These are phyloP conservation scores for Coleophora flavipennella DNA, from an alignment of 2,888 invertebrate genomes.

Conservation along the genomic window DNA sequence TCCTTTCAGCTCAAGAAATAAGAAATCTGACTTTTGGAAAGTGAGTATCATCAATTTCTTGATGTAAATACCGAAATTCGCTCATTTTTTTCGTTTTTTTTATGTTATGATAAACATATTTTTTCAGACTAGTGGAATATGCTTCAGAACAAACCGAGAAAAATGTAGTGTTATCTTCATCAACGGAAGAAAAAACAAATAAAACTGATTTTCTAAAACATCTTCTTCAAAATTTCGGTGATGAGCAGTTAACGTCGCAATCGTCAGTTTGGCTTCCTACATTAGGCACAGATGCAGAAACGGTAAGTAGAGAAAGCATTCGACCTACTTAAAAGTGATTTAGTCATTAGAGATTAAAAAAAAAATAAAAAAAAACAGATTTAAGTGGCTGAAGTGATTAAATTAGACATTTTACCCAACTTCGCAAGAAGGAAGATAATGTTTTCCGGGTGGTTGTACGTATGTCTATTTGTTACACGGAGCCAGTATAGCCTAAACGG, in stretches of 20 bases:
- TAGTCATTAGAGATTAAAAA: too few species aligned
- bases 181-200: constrained; percentile 20
- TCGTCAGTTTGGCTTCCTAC: constrained; percentile 69
- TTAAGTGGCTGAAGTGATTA: too few species aligned
- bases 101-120: constrained; percentile 64
- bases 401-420: too few species aligned
- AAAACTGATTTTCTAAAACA: constrained; percentile 18
- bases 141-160: constrained; percentile 43
- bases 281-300: constrained; percentile 56
- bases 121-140: constrained; percentile 60
- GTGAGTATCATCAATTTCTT: constrained; percentile 36
- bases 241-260: constrained; percentile 67
- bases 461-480: too few species aligned
- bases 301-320: too few species aligned
- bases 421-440: too few species aligned
- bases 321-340: too few species aligned
- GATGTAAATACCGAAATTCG: too few species aligned
- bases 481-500: too few species aligned
- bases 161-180: constrained; percentile 14
- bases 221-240: constrained; percentile 74
- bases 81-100: too few species aligned
- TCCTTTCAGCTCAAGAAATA: constrained; percentile 88
- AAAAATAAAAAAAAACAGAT: too few species aligned
- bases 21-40: constrained; percentile 83
- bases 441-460: too few species aligned